These are phyloP conservation scores for Athripsodes cinereus DNA, from an alignment of 2,888 invertebrate species.

Conservation along the genomic window DNA sequence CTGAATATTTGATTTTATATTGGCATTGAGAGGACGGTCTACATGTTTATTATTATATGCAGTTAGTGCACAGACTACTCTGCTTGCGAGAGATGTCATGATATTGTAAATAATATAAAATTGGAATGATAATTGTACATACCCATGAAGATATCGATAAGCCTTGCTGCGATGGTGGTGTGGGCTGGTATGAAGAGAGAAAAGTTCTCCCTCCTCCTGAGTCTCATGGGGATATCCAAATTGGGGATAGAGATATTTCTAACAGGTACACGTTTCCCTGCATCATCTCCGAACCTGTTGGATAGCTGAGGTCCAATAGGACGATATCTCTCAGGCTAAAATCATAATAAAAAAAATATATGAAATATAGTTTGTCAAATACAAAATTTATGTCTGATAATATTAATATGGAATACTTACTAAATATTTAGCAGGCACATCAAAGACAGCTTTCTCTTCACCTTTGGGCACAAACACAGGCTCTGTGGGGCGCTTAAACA, in stretches of 20 bases:
- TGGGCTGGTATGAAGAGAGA: slow-evolving; percentile 67
- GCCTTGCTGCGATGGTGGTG: slow-evolving; percentile 56
- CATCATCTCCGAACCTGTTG: slow-evolving; percentile 52
- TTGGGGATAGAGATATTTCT: slow-evolving; percentile 58
- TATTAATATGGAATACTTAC: slow-evolving; percentile 50
- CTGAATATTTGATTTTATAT: too few relatives aligned
- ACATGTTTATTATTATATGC: too few relatives aligned
- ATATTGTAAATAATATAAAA: too few relatives aligned
- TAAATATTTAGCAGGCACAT: slow-evolving; percentile 54
- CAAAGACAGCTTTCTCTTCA: slow-evolving; percentile 52
- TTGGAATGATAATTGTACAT: slow-evolving; percentile 31
- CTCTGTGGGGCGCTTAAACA: slow-evolving; percentile 58
- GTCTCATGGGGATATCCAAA: slow-evolving; percentile 55
- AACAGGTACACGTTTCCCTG: slow-evolving; percentile 48
- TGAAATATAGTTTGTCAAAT: not conserved
- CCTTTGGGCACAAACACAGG: slow-evolving; percentile 58
- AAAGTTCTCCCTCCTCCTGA: slow-evolving; percentile 60
- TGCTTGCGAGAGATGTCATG: too few relatives aligned
- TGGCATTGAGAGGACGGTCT: too few relatives aligned
- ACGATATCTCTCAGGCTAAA: slow-evolving; percentile 43
- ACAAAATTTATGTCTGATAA: too few relatives aligned
- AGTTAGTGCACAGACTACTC: too few relatives aligned
- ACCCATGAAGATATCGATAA: slow-evolving; percentile 66
- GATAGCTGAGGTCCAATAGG: slow-evolving; percentile 46
- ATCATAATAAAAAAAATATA: not conserved